These are phyloP conservation scores for Anadara kagoshimensis DNA, from an alignment of 1,140 invertebrate species.

Conservation along the genomic window DNA sequence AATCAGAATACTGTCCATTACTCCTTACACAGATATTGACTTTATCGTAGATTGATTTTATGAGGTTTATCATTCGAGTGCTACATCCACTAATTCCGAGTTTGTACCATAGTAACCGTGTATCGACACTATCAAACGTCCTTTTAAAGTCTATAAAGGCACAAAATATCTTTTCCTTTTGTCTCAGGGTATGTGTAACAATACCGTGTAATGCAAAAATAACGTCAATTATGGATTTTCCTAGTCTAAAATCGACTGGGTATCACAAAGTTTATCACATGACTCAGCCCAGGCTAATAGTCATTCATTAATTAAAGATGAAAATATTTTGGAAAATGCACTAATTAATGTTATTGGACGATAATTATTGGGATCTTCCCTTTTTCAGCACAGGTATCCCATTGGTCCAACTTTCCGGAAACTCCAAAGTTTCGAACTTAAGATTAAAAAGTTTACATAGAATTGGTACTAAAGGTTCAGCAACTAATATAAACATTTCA, in stretches of 20 bases:
- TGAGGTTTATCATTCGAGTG: conserved; percentile 2
- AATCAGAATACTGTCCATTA: not conserved
- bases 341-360: not conserved
- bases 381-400: no score
- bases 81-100: no score
- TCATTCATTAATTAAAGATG: not conserved
- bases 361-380: conserved; percentile 2
- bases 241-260: conserved; percentile 1
- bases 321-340: conserved; percentile 4
- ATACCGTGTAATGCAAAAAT: conserved; percentile 10
- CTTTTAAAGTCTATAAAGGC: conserved; percentile 15
- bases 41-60: not conserved
- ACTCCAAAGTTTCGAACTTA: no score
- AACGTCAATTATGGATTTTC: not conserved
- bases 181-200: not conserved
- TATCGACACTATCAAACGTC: conserved; percentile 2
- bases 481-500: no score
- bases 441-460: no score
- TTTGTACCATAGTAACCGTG: not conserved
- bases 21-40: not conserved
- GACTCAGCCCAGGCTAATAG: conserved; percentile 1
- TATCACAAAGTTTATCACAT: not conserved
- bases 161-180: conserved; percentile 3
- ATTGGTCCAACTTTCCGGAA: no score
- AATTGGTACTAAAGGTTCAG: no score